phyloP scores from a whole-genome alignment of 2,888 invertebrate genomes.

The Belgica antarctica region DNA sequence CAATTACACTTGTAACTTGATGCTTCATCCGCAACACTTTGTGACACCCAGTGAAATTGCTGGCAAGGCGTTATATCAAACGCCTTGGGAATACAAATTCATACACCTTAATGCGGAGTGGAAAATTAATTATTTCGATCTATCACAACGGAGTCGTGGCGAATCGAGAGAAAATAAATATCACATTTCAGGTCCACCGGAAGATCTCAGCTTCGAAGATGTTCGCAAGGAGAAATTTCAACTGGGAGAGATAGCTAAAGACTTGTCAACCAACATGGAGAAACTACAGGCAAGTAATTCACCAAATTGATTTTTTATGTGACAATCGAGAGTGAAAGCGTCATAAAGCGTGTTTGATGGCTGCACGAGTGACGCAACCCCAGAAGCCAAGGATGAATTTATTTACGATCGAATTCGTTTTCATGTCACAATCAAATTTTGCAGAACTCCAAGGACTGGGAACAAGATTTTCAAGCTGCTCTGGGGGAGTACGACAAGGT shows the following conservation, averaged over 20 bases:
- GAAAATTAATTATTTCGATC: too few species aligned
- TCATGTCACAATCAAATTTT: slow-evolving; percentile 43
- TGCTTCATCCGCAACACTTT: too few species aligned
- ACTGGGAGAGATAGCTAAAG: slow-evolving; percentile 48
- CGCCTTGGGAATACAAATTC: too few species aligned
- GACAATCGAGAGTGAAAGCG: neutral
- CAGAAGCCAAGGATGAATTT: neutral
- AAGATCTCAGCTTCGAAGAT: slow-evolving; percentile 49
- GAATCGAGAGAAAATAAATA: neutral
- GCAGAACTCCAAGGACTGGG: slow-evolving; percentile 55
- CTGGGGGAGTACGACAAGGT: slow-evolving; percentile 60
- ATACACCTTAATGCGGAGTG: too few species aligned
- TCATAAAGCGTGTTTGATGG: slow-evolving; percentile 19
- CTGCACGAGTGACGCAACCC: neutral
- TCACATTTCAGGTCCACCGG: slow-evolving; percentile 47
- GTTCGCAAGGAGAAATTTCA: slow-evolving; percentile 49
- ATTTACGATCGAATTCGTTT: neutral
- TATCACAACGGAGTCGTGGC: too few species aligned
- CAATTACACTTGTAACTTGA: too few species aligned
- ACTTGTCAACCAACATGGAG: slow-evolving; percentile 47
- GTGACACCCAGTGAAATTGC: too few species aligned
- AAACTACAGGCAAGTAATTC: slow-evolving; percentile 24
- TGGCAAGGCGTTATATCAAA: too few species aligned
- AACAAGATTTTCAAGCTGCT: slow-evolving; percentile 56
- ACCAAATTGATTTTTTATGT: slow-evolving; percentile 5